These are phyloP conservation scores for human DNA, from an alignment of 2,113 vertebrate species.

Conservation along the genomic window DNA sequence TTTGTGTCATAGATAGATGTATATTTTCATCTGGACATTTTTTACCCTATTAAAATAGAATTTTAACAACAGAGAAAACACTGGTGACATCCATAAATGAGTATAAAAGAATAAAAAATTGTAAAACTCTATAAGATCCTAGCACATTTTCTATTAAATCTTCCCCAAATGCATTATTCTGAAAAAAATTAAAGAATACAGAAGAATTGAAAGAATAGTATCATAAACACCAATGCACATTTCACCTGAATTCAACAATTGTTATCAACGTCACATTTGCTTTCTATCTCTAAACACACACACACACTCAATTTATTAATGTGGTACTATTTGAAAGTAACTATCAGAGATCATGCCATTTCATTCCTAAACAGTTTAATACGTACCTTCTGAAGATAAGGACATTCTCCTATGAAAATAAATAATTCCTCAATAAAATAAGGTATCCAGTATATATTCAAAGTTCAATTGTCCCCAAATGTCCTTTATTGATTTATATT, in stretches of 20 bases:
- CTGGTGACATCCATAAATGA: background rate
- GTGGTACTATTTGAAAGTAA: background rate
- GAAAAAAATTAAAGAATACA: background rate
- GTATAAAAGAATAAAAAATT: background rate
- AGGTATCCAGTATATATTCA: background rate
- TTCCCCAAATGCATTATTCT: background rate
- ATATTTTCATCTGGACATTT: background rate
- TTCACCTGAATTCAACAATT: background rate
- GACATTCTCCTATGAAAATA: background rate
- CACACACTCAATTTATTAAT: background rate
- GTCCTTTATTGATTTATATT: background rate
- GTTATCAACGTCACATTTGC: background rate
- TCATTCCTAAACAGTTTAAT: background rate
- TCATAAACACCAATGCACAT: background rate
- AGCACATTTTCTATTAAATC: background rate
- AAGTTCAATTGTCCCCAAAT: background rate
- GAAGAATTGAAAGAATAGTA: background rate
- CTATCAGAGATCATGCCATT: background rate
- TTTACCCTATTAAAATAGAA: background rate
- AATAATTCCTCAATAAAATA: background rate
- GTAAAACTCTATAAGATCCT: background rate
- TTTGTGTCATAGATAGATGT: background rate
- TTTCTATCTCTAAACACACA: background rate
- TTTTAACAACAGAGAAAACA: background rate
- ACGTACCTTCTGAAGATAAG: background rate